These are phyloP conservation scores for Percina caprodes DNA, from an alignment of 2,113 vertebrate species.

Conservation along the genomic window DNA sequence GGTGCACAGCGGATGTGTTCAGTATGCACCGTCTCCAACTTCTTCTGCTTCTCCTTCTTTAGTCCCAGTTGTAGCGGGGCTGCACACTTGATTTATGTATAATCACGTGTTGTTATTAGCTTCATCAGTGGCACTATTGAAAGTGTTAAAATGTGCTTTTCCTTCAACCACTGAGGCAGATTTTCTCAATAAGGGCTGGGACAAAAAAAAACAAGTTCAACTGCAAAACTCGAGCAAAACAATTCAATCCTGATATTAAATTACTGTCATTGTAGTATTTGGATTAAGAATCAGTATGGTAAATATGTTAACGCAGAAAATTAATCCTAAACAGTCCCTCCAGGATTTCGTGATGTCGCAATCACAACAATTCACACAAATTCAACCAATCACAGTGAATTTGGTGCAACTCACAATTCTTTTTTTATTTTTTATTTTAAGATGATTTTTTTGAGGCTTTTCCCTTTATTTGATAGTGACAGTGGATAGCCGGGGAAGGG, in stretches of 20 bases:
- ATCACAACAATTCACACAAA: too few species aligned
- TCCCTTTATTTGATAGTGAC: too few species aligned
- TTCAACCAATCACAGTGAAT: too few species aligned
- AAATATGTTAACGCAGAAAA: not conserved
- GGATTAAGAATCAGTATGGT: not conserved
- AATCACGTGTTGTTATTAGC: not conserved
- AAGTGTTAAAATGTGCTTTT: not conserved
- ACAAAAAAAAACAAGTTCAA: not conserved
- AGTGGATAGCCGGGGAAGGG: too few species aligned
- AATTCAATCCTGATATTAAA: too few species aligned
- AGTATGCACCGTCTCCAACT: constrained; percentile 21
- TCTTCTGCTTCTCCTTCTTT: constrained; percentile 10
- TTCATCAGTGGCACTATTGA: not conserved
- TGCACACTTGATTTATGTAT: not conserved
- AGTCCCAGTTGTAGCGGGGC: not conserved
- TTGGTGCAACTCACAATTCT: too few species aligned
- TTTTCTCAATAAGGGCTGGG: not conserved
- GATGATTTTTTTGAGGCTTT: too few species aligned
- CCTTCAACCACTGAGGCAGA: not conserved
- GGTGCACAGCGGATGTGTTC: constrained; percentile 48
- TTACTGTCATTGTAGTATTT: too few species aligned
- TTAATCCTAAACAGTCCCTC: too few species aligned
- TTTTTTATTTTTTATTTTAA: too few species aligned
- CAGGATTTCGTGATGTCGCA: too few species aligned
- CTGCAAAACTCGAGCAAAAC: too few species aligned